Percentiles rank a stretch among this genome's conserved stretches.
phyloP scores from a whole-genome alignment of 2,888 invertebrate species.

The Anoncus sp. region DNA sequence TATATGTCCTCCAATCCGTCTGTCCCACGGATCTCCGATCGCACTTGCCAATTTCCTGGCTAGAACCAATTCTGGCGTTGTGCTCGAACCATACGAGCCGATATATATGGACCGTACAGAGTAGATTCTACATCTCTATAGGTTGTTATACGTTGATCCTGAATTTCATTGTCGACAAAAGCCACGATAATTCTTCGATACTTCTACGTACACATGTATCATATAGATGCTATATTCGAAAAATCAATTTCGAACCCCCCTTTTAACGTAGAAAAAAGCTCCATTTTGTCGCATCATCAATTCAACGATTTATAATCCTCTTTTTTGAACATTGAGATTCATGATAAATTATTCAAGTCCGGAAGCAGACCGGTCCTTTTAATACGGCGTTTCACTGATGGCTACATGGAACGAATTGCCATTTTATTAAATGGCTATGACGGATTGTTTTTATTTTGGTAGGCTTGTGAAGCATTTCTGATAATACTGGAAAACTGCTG shows the following conservation, averaged over 20 bases:
- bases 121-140: background rate
- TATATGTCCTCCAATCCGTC: conserved; percentile 2
- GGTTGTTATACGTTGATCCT: background rate
- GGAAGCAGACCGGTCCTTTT: no score
- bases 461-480: no score
- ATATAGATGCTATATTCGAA: no score
- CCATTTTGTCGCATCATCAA: conserved; percentile 9
- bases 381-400: no score
- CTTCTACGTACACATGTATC: no score
- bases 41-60: conserved; percentile 50
- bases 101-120: background rate
- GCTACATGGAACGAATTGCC: no score
- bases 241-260: no score
- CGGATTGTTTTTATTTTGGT: no score
- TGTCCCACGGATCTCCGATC: conserved; percentile 31
- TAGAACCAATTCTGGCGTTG: conserved; percentile 21
- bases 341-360: conserved; percentile 25
- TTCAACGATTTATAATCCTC: conserved; percentile 21
- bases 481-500: no score
- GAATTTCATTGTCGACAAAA: conserved; percentile 7
- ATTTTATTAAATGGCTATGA: no score
- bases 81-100: background rate
- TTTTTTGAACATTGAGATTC: background rate
- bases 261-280: background rate
- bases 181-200: no score